Evolutionary conservation across 1,140 invertebrate genomes (phyloP).

Genomic region (Mya arenaria): DNA sequence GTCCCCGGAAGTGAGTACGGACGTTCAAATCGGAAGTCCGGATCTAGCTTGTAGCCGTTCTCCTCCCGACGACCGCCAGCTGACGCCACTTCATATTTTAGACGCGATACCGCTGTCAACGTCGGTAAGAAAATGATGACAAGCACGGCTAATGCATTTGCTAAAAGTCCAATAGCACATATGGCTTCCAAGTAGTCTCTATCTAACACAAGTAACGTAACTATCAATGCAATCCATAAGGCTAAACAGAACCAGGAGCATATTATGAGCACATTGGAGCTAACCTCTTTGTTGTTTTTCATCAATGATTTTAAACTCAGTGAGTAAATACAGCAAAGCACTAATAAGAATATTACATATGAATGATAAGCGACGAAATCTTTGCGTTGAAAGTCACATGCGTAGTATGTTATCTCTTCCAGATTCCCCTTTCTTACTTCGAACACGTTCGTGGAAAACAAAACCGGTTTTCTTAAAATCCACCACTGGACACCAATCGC

Average conservation of each 20-base stretch:
- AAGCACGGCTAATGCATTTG: conserved; percentile 83
- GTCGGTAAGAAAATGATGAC: conserved; percentile 84
- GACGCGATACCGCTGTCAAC: conserved; percentile 83
- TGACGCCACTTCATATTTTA: conserved; percentile 71
- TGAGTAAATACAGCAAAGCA: conserved; percentile 82
- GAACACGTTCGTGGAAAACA: conserved; percentile 12
- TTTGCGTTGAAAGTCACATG: conserved; percentile 69
- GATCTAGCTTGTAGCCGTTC: conserved; percentile 72
- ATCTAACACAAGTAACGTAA: conserved; percentile 82
- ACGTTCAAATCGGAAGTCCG: conserved; percentile 75
- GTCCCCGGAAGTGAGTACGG: conserved; percentile 73
- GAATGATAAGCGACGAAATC: conserved; percentile 76
- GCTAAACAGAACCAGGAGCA: conserved; percentile 81
- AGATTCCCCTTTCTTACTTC: not conserved
- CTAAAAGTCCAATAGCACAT: conserved; percentile 84
- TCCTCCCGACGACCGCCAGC: conserved; percentile 50
- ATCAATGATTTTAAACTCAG: conserved; percentile 83
- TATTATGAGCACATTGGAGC: conserved; percentile 83
- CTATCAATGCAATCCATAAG: conserved; percentile 83
- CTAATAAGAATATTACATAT: conserved; percentile 84
- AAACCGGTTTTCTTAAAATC: conserved; percentile 57
- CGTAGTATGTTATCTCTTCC: conserved; percentile 44
- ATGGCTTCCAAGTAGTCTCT: conserved; percentile 82
- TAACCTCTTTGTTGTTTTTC: conserved; percentile 84
- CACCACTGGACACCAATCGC: conserved; percentile 70